Evolutionary conservation across 2,113 vertebrate species (phyloP), one percentile per base, ranked within the genome.

Genomic region (Suricata suricatta): DNA sequence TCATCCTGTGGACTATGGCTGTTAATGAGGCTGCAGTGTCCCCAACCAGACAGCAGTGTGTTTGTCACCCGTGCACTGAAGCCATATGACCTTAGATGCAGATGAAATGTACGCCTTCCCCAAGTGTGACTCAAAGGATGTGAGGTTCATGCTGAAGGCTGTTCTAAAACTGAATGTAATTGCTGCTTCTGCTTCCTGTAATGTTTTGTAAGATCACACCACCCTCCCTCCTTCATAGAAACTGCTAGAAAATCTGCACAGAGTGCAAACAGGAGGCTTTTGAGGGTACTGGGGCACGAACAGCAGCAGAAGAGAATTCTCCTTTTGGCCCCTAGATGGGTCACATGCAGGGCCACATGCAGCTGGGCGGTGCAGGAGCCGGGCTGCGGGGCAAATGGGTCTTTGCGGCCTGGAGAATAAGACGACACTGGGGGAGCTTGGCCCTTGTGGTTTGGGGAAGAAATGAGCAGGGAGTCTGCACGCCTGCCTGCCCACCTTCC

Each of bases 91-190:
- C 83, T 96, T 72, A 80, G 71, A 47, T 72, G 15, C 41, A 60
- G 64, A 66, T 10, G 38, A 92, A 85, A 80, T 54, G 29, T n/a
- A 54, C 14, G 4, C 14, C 74, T 80, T 80, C 87, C 85, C 92
- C 79, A 23, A 94, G 76, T 31, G 66, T 92, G 96, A 92, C 92
- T 96, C 92, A 92, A 88, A 82, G 64, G 79, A 64, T 57, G 79
- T 41, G 31, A 84, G 16, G 64, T 66, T 83, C 66, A 35, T 31
- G 60, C 79, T 25, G 44, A 38, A 94, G 84, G 64, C 79, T 50
- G 31, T 89, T 89, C 96, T 96, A 92, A 97, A 92, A 94, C 79
- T 68, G 64, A 88, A 60, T 1, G 63, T 85, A 92, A 96, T 89
- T 92, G 88, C 80, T 63, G 88, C 79, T 66, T 92, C 79, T 68